These are phyloP conservation scores for Microctenopoma lineatum DNA, from an alignment of 2,797 vertebrate genomes.

Conservation along the genomic window DNA sequence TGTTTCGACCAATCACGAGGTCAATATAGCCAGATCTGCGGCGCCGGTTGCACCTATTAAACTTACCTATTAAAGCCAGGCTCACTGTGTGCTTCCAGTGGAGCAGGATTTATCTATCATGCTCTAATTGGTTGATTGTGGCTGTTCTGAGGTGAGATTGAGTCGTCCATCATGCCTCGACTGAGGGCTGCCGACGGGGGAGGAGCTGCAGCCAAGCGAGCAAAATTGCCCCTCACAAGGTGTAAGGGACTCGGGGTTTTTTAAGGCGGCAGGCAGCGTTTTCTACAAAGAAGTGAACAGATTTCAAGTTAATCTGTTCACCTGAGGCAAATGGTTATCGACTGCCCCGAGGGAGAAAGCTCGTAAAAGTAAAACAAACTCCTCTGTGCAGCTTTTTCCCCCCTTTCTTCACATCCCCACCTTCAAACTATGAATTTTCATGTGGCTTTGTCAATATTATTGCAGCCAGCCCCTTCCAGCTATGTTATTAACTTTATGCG, in stretches of 20 bases:
- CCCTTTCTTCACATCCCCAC: slow-evolving; percentile 3
- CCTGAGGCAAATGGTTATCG: slow-evolving; percentile 73
- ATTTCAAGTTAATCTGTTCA: slow-evolving; percentile 77
- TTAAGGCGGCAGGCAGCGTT: slow-evolving; percentile 74
- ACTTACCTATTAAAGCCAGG: slow-evolving; percentile 66
- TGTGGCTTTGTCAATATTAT: slow-evolving; percentile 67
- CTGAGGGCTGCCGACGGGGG: slow-evolving; percentile 62
- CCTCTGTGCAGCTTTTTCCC: slow-evolving; percentile 20
- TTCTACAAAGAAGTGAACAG: slow-evolving; percentile 75
- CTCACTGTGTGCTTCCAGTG: slow-evolving; percentile 51
- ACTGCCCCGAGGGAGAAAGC: slow-evolving; percentile 58
- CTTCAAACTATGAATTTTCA: slow-evolving; percentile 59
- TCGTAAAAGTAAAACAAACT: slow-evolving; percentile 42
- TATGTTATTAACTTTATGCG: slow-evolving; percentile 55
- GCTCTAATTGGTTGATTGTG: slow-evolving; percentile 82
- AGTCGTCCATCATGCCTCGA: slow-evolving; percentile 81
- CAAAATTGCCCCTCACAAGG: slow-evolving; percentile 74
- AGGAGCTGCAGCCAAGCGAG: slow-evolving; percentile 70
- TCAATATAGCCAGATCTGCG: slow-evolving; percentile 35
- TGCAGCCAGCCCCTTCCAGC: slow-evolving; percentile 49
- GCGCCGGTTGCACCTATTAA: slow-evolving; percentile 62
- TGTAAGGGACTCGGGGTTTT: slow-evolving; percentile 67
- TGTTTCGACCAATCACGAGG: slow-evolving; percentile 71
- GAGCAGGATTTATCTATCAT: slow-evolving; percentile 78
- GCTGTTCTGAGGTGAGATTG: slow-evolving; percentile 79